Evolutionary conservation across 2,888 invertebrate species (phyloP).

Genomic region (Ypsolopha scabrella): DNA sequence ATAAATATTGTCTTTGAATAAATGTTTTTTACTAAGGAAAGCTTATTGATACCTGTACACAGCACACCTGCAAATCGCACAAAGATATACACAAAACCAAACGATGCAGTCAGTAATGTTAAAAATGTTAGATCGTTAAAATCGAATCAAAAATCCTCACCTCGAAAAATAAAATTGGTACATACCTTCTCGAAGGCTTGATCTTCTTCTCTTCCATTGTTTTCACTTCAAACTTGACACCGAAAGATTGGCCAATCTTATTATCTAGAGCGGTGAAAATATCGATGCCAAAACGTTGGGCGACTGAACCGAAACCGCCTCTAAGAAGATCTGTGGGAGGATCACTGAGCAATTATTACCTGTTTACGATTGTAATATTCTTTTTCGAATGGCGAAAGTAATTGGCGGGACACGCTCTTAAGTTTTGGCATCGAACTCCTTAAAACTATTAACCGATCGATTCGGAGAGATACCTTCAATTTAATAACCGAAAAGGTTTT

Average conservation of each 20-base stretch:
- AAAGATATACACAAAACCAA: conserved; percentile 35
- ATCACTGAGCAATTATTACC: conserved; percentile 51
- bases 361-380: conserved; percentile 51
- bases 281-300: conserved; percentile 32
- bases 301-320: background rate
- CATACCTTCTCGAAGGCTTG: conserved; percentile 48
- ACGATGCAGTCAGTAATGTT: conserved; percentile 14
- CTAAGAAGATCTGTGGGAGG: conserved; percentile 31
- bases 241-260: conserved; percentile 60
- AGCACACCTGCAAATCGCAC: conserved; percentile 49
- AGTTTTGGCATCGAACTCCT: conserved; percentile 52
- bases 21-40: background rate
- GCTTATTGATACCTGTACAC: conserved; percentile 60
- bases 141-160: conserved; percentile 16
- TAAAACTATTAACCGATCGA: conserved; percentile 41
- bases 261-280: conserved; percentile 29
- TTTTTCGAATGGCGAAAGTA: conserved; percentile 29
- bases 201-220: conserved; percentile 18
- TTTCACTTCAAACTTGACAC: conserved; percentile 20
- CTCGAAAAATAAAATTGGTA: conserved; percentile 16
- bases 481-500: conserved; percentile 3
- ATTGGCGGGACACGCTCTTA: conserved; percentile 42
- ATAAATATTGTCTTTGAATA: conserved; percentile 5
- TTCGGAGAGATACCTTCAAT: conserved; percentile 27
- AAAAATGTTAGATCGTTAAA: conserved; percentile 28